These are phyloP conservation scores for Cuculus canorus DNA, from an alignment of 2,797 vertebrate genomes.

Conservation along the genomic window DNA sequence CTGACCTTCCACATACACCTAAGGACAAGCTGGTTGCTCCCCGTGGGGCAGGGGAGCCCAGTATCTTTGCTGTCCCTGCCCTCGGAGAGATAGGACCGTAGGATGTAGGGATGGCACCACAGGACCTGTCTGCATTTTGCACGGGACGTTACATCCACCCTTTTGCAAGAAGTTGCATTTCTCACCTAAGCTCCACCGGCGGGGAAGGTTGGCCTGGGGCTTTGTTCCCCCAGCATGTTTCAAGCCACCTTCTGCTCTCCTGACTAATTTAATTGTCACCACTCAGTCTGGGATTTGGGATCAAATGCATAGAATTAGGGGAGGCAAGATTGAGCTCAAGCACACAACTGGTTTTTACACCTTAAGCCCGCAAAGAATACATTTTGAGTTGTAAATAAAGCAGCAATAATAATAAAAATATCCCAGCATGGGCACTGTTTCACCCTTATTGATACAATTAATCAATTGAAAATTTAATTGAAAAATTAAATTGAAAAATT, in stretches of 20 bases:
- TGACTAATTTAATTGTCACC: conserved; percentile 62
- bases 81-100: accelerated
- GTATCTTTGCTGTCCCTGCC: background rate
- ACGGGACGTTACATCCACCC: background rate
- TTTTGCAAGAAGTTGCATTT: background rate
- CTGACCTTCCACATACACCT: background rate
- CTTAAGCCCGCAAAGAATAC: background rate
- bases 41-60: background rate
- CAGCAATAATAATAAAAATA: background rate
- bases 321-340: background rate
- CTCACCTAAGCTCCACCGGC: background rate
- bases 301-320: background rate
- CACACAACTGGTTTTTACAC: background rate
- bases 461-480: background rate
- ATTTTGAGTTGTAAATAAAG: background rate
- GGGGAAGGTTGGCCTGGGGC: background rate
- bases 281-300: conserved; percentile 11
- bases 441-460: background rate
- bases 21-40: background rate
- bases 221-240: background rate
- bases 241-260: conserved; percentile 3
- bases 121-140: background rate
- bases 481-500: no score
- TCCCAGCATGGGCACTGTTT: accelerated
- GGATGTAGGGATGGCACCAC: accelerated